Percentiles rank a stretch among this genome's conserved stretches.
phyloP scores from a whole-genome alignment of 1,140 invertebrate species.

The Polypedilum pembai region DNA sequence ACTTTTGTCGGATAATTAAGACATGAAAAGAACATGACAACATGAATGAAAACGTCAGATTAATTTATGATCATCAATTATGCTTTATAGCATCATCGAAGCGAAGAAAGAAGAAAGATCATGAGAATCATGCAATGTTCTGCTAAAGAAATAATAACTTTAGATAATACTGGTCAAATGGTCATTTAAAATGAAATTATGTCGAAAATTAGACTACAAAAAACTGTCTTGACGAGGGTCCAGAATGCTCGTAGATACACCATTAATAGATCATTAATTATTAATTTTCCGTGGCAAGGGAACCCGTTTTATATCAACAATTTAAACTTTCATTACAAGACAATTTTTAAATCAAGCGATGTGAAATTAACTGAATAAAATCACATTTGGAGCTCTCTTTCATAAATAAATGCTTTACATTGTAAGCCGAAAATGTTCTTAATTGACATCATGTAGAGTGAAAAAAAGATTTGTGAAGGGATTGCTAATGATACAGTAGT shows the following conservation, averaged over 20 bases:
- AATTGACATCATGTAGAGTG: too few relatives aligned
- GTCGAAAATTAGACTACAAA: neutral
- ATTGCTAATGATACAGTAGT: too few relatives aligned
- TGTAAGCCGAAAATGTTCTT: neutral
- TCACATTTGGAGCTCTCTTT: neutral
- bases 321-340: slow-evolving; percentile 2
- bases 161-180: neutral
- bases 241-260: neutral
- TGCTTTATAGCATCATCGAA: slow-evolving; percentile 5
- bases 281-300: neutral
- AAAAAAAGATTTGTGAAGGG: too few relatives aligned
- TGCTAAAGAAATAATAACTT: neutral
- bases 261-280: slow-evolving; percentile 13
- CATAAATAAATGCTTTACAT: neutral
- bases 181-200: slow-evolving; percentile 7
- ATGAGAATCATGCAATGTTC: neutral
- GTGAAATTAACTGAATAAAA: slow-evolving; percentile 6
- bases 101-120: neutral
- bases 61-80: slow-evolving; percentile 23
- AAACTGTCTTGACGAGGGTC: neutral
- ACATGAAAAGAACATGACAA: neutral
- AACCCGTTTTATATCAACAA: neutral
- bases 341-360: neutral
- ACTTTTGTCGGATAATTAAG: slow-evolving; percentile 21
- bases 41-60: slow-evolving; percentile 13